A percentile compares a stretch with the other conserved stretches of the same genome.
Evolutionary conservation across 1,140 invertebrate species (phyloP).

Genomic region (Heliconius nattereri): DNA sequence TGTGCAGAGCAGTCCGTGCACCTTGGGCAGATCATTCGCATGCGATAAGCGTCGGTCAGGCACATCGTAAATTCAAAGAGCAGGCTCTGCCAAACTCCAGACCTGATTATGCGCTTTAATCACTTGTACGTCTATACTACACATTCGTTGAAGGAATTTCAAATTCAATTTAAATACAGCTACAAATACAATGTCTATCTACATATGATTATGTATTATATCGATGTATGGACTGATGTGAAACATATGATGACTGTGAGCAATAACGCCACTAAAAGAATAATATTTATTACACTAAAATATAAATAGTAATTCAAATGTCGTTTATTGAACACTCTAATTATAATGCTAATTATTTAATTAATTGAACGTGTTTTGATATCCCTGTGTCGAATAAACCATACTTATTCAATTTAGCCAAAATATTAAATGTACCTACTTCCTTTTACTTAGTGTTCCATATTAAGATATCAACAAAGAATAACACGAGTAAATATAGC

Average conservation of each 20-base stretch:
- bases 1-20: constrained; percentile 73
- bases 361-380: not conserved
- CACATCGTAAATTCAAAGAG: constrained; percentile 80
- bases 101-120: constrained; percentile 79
- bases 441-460: no score
- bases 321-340: not conserved
- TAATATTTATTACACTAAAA: no score
- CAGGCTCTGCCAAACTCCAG: constrained; percentile 74
- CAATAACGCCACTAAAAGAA: no score
- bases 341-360: not conserved
- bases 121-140: constrained; percentile 54
- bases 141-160: not conserved
- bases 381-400: not conserved
- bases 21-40: constrained; percentile 78
- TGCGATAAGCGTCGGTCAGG: constrained; percentile 78
- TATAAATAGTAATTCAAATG: not conserved
- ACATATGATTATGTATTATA: no score
- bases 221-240: no score
- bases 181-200: not conserved
- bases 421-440: not conserved
- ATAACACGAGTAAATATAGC: not conserved
- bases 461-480: not conserved
- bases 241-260: no score
- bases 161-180: not conserved
- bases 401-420: not conserved